These are phyloP conservation scores for Lophius piscatorius DNA, from an alignment of 2,113 vertebrate species.

Conservation along the genomic window DNA sequence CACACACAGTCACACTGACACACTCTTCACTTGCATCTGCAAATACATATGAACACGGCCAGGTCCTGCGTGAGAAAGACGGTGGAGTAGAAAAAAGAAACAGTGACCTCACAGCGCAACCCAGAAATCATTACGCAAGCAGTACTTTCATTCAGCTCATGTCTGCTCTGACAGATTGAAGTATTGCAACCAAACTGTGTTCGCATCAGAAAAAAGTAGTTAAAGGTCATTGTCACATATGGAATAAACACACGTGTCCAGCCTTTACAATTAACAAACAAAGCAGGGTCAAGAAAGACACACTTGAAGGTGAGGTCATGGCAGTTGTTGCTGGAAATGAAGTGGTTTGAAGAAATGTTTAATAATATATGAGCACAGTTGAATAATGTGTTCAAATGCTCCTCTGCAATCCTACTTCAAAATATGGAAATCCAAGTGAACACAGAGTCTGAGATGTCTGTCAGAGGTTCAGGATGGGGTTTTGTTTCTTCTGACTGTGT, in stretches of 20 bases:
- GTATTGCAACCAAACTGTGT: constrained; percentile 14
- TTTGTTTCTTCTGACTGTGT: neutral
- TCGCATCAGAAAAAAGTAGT: constrained; percentile 22
- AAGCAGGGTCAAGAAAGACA: no score
- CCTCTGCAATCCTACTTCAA: no score
- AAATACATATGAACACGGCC: no score
- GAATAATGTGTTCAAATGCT: no score
- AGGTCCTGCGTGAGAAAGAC: constrained; percentile 19
- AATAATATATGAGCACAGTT: no score
- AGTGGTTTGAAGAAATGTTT: no score
- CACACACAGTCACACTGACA: constrained; percentile 9
- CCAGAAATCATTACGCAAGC: constrained; percentile 42
- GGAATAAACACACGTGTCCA: constrained; percentile 11
- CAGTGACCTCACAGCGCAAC: constrained; percentile 20
- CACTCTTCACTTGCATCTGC: no score
- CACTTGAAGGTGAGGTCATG: no score
- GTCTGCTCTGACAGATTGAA: constrained; percentile 29
- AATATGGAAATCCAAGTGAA: neutral
- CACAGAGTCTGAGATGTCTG: neutral
- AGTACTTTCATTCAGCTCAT: constrained; percentile 39
- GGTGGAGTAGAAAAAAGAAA: constrained; percentile 19
- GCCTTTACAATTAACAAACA: neutral
- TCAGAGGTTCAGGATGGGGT: neutral
- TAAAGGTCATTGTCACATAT: constrained; percentile 23
- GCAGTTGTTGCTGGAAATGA: no score